Evolutionary conservation across 2,888 invertebrate species (phyloP), one percentile per base, ranked within the genome.

Genomic region (Eulithis testata): DNA sequence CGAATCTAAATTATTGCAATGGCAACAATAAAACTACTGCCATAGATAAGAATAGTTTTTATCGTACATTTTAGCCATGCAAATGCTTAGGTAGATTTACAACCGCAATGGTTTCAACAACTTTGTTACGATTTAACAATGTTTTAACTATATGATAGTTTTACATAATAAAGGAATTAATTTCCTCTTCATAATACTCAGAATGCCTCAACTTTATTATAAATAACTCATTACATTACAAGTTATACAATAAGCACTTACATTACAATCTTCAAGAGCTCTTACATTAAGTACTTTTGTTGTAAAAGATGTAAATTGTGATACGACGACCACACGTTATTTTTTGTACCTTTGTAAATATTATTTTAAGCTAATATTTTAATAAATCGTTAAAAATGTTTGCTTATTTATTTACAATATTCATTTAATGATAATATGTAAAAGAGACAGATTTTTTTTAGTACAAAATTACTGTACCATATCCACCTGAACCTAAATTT

Each of bases 271-370:
- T 66, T 11, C 27, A 66, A 44, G 51, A 66, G 63, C 59, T 63
- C 27, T 55, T 3, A 27, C 12, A 40, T 12, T 14, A 14, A 11
- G 4, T 50, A 53, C 0, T 12, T 37, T 66, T 58, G 45, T 47
- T 47, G 56, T 54, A 51, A 43, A 57, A 27, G 40, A 58, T 59
- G 66, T 55, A 52, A 59, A 64, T 70, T 73, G 69, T 73, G 74
- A 76, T 78, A 65, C 54, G 68, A 68, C 69, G 70, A 71, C 73
- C 67, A 61, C 53, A 69, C 37, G 79, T 81, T 80, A 76, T 73
- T 76, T 50, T 74, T 76, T 85, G 75, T 81, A 86, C 85, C 88
- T 86, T 89, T 91, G 91, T 91, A 91, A 83, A 90, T 90, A 90
- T 76, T 84, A 82, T 80, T 76, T 79, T 85, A 85, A 82, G 79